Conservation (phyloP, 2,797 vertebrate genomes). For the Dallia pectoralis region DNA sequence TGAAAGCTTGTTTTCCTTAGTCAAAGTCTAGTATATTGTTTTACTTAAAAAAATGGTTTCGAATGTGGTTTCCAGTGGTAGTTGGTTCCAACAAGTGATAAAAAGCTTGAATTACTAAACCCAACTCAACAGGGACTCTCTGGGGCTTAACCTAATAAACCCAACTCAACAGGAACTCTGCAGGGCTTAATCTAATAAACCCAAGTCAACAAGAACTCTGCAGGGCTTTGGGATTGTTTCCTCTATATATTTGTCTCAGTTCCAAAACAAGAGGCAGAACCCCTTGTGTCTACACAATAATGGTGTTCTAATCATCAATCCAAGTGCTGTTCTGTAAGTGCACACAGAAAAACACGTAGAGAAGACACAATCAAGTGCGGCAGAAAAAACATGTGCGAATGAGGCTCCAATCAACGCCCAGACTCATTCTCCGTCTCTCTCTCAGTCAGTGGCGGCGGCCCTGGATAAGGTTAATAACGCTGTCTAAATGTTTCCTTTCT, state of each 20-base stretch:
- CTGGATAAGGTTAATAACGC: constrained; percentile 48
- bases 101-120: not conserved
- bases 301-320: constrained; percentile 8
- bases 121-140: not conserved
- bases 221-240: constrained; percentile 2
- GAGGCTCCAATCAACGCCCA: not conserved
- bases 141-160: not conserved
- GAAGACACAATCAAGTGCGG: not conserved
- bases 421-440: constrained; percentile 5
- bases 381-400: not conserved
- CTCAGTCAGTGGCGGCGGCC: constrained; percentile 25
- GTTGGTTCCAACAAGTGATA: not conserved
- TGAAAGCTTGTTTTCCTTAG: not conserved
- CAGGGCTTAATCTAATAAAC: not conserved
- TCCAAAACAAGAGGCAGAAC: constrained; percentile 34
- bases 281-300: constrained; percentile 33
- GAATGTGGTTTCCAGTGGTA: not conserved
- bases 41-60: not conserved
- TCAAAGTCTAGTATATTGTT: not conserved
- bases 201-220: not conserved
- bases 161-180: not conserved
- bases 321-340: not conserved
- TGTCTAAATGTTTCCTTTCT: constrained; percentile 18
- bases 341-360: constrained; percentile 5
- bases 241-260: constrained; percentile 35